Percentiles rank a stretch among this genome's conserved stretches.
Evolutionary conservation across 2,888 invertebrate genomes (phyloP).

Genomic region (Lasioglossum villosulum): DNA sequence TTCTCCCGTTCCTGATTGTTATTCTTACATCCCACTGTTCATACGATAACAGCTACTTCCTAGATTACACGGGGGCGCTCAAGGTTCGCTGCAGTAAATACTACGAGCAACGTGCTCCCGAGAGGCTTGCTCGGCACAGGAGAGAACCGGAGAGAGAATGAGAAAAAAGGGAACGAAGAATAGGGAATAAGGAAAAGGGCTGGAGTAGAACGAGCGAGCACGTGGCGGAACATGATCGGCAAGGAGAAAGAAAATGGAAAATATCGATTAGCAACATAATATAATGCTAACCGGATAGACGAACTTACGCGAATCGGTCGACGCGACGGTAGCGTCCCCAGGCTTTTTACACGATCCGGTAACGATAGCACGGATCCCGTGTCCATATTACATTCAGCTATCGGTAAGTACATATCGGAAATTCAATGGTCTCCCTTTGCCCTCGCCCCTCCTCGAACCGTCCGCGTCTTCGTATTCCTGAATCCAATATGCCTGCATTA

Average conservation of each 20-base stretch:
- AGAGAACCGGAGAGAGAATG: neutral
- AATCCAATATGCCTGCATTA: slow-evolving; percentile 77
- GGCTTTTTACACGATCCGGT: slow-evolving; percentile 20
- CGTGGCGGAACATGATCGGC: slow-evolving; percentile 1
- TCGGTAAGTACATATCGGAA: slow-evolving; percentile 60
- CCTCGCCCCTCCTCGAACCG: neutral
- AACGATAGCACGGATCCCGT: slow-evolving; percentile 41
- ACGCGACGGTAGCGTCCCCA: neutral
- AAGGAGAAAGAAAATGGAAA: slow-evolving; percentile 37
- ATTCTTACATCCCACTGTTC: slow-evolving; percentile 52
- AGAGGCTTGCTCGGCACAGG: slow-evolving; percentile 14
- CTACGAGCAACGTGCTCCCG: slow-evolving; percentile 42
- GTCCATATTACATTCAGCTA: slow-evolving; percentile 49
- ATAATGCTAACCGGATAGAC: slow-evolving; percentile 24
- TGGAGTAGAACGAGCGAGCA: neutral
- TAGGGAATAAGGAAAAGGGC: neutral
- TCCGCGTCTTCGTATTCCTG: slow-evolving; percentile 71
- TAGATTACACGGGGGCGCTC: slow-evolving; percentile 48
- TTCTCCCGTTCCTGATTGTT: slow-evolving; percentile 52
- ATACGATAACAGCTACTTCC: slow-evolving; percentile 58
- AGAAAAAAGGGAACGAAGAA: neutral
- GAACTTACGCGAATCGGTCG: slow-evolving; percentile 35
- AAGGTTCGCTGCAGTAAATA: slow-evolving; percentile 48
- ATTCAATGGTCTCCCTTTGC: slow-evolving; percentile 52
- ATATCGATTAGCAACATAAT: slow-evolving; percentile 43